A percentile compares a stretch with the other conserved stretches of the same genome.
Conservation (phyloP, 2,888 invertebrate species). For the Drosophila melanocephala region DNA sequence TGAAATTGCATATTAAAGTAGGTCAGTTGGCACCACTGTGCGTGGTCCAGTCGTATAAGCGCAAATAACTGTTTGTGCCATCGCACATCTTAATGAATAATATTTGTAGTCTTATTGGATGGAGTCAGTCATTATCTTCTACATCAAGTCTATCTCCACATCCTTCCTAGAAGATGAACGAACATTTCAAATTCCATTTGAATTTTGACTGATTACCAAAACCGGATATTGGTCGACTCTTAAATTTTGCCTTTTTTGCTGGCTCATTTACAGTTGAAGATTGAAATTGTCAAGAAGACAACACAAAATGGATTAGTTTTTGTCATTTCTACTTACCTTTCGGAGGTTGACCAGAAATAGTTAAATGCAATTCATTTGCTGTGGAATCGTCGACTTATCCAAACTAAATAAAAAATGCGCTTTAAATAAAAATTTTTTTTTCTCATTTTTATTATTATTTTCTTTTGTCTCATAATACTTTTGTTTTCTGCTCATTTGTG, state of each 20-base stretch:
- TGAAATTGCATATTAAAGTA: conserved; percentile 82
- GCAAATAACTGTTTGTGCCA: conserved; percentile 20
- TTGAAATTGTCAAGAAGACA: background rate
- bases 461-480: conserved; percentile 55
- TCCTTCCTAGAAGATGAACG: conserved; percentile 11
- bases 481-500: conserved; percentile 35
- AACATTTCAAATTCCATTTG: conserved; percentile 32
- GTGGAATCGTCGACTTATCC: background rate
- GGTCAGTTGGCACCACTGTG: conserved; percentile 36
- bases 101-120: background rate
- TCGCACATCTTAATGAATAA: conserved; percentile 10
- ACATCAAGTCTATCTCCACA: background rate
- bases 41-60: background rate
- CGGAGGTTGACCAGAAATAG: background rate
- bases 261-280: background rate
- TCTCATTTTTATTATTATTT: conserved; percentile 37
- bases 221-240: conserved; percentile 40
- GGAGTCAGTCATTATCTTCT: background rate
- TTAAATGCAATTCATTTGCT: background rate
- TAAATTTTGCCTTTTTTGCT: conserved; percentile 2
- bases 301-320: background rate
- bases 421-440: conserved; percentile 20
- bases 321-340: background rate
- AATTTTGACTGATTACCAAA: conserved; percentile 31
- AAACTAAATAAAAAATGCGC: conserved; percentile 24